These are phyloP conservation scores for Agonopterix subpropinquella DNA, from an alignment of 2,888 invertebrate genomes.

Conservation along the genomic window DNA sequence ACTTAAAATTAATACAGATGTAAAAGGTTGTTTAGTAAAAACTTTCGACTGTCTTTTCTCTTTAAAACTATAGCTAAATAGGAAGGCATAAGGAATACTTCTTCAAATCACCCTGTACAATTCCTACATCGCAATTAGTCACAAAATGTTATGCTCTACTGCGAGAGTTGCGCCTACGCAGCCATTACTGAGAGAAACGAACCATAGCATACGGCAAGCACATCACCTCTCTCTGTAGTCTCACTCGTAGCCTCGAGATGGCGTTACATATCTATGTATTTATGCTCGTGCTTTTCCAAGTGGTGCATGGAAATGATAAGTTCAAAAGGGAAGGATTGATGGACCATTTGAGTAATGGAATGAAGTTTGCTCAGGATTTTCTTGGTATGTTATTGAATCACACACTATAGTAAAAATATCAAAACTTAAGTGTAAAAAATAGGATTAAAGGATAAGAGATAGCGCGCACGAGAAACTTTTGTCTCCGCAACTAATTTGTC, in stretches of 20 bases:
- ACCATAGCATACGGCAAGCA: conserved; percentile 31
- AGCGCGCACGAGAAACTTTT: too few species aligned
- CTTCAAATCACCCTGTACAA: conserved; percentile 34
- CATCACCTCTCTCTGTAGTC: conserved; percentile 35
- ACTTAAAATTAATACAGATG: too few species aligned
- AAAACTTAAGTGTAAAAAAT: too few species aligned
- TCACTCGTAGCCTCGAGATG: conserved; percentile 43
- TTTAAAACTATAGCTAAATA: too few species aligned
- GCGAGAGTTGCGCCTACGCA: conserved; percentile 42
- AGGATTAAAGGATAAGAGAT: too few species aligned
- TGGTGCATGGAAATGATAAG: conserved; percentile 31
- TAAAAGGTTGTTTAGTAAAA: too few species aligned
- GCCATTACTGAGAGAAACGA: conserved; percentile 47
- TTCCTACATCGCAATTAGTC: conserved; percentile 25
- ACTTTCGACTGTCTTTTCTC: too few species aligned
- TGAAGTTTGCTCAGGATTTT: conserved; percentile 62
- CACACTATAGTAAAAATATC: not conserved
- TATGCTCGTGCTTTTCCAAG: conserved; percentile 29
- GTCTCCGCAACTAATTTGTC: too few species aligned
- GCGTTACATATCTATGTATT: conserved; percentile 39
- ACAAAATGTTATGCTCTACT: conserved; percentile 48
- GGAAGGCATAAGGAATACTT: too few species aligned
- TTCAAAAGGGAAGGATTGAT: conserved; percentile 46
- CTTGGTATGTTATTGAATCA: conserved; percentile 42
- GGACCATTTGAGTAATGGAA: conserved; percentile 51